Percentiles rank a stretch among this genome's conserved stretches.
Conservation (phyloP, 2,797 vertebrate genomes). For the Cyprinodon diabolis region DNA sequence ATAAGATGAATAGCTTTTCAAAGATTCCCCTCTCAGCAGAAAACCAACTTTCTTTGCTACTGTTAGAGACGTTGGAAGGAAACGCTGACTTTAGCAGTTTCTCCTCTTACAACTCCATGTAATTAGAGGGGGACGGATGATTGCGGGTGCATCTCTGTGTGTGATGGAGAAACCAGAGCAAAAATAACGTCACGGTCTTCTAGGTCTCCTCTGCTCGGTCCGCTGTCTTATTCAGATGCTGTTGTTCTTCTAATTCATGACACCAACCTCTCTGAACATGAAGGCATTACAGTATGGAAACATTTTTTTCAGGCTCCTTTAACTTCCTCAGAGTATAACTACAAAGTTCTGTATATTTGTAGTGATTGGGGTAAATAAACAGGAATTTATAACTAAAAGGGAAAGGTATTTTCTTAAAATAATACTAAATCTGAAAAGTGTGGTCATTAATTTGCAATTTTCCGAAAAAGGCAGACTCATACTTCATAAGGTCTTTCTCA, state of each 20-base stretch:
- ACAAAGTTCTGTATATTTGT: background rate
- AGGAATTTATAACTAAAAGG: background rate
- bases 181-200: slow-evolving; percentile 62
- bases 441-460: background rate
- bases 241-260: slow-evolving; percentile 28
- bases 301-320: background rate
- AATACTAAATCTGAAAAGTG: background rate
- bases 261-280: background rate
- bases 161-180: slow-evolving; percentile 80
- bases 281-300: background rate
- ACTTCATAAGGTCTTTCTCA: too few relatives aligned
- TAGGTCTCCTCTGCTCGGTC: slow-evolving; percentile 27
- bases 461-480: too few relatives aligned
- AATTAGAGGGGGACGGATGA: slow-evolving; percentile 63
- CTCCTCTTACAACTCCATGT: slow-evolving; percentile 70
- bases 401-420: background rate
- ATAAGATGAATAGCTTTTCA: slow-evolving; percentile 39
- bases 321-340: too few relatives aligned
- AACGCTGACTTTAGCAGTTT: slow-evolving; percentile 79
- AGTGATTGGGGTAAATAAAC: background rate
- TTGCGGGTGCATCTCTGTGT: slow-evolving; percentile 66
- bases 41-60: slow-evolving; percentile 41
- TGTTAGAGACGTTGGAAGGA: slow-evolving; percentile 50
- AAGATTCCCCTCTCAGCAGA: slow-evolving; percentile 50
- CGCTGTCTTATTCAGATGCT: slow-evolving; percentile 24